Evolutionary conservation across 2,888 invertebrate genomes (phyloP), one percentile per base, ranked within the genome.

Genomic region (Ophion ventricosus): DNA sequence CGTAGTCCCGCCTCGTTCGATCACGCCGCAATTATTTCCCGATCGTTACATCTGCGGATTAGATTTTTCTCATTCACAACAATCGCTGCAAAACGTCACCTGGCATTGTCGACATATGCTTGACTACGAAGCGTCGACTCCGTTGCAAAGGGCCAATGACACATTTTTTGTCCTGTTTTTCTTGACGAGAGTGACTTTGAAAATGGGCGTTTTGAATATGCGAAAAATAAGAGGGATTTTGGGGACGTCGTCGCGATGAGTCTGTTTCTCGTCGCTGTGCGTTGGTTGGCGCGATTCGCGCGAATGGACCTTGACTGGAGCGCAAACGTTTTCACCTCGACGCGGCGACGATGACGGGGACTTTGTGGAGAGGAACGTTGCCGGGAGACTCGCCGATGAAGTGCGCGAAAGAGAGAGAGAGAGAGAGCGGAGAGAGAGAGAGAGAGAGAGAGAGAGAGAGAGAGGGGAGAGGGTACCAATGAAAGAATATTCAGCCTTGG

Each of bases 401-500:
- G 73, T 74, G 74, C 80, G 67, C 23, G 76, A 73, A 85, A 88
- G 86, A 43, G 11, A 43, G 43, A 61, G 61, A 25, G 61, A 61
- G 61, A 61, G 26, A 61, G 64, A 26, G 64, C 1, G 63, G 11
- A 26, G 49, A 49, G 49, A 14, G 43, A 43, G 43, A 43, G 43
- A 43, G 14, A 14, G 43, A 14, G 43, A 43, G 10, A 17, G 49
- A 3, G 49, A 49, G 17, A 14, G 14, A 14, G 49, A 14, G 49
- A 17, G 17, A 1, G 17, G 49, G 17, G 14, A 1, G 14, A 2
- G 49, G 17, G 49, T 3, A 29, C 29, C 85, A 88, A 89, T 87
- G 90, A 90, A 89, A 91, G 90, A 88, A 90, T 90, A 90, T 87
- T 88, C 90, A 91, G 88, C 91, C 91, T 91, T 91, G 91, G 86